A percentile compares a stretch with the other conserved stretches of the same genome.
Conservation (phyloP, 1,140 invertebrate species). For the Galleria mellonella region DNA sequence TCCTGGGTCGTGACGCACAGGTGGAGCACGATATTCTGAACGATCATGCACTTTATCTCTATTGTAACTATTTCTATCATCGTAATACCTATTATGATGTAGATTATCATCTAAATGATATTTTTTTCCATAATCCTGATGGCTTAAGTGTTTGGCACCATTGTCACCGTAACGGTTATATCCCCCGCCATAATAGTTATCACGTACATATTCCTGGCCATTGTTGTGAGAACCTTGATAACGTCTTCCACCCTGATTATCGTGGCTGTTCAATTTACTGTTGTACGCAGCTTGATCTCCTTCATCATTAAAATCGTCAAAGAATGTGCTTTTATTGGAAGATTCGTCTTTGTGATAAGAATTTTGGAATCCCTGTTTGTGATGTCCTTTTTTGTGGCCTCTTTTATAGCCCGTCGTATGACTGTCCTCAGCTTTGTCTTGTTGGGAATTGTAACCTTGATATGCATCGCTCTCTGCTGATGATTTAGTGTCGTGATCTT, state of each 20-base stretch:
- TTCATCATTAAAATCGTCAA: conserved; percentile 77
- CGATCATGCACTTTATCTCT: conserved; percentile 48
- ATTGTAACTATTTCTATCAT: conserved; percentile 53
- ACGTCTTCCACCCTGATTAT: conserved; percentile 63
- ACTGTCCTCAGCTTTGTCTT: conserved; percentile 62
- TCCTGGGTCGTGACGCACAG: conserved; percentile 27
- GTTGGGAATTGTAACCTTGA: conserved; percentile 52
- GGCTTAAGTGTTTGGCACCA: conserved; percentile 58
- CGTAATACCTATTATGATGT: conserved; percentile 60
- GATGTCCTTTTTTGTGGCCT: conserved; percentile 78
- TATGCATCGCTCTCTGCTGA: conserved; percentile 55
- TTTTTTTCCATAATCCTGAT: conserved; percentile 71
- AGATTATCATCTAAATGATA: conserved; percentile 70
- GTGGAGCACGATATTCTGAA: conserved; percentile 39
- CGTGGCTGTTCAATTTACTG: conserved; percentile 62
- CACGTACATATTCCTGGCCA: conserved; percentile 45
- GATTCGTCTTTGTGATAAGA: conserved; percentile 80
- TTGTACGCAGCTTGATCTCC: conserved; percentile 73
- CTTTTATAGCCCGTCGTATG: conserved; percentile 65
- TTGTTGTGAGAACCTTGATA: conserved; percentile 70
- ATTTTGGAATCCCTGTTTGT: conserved; percentile 78
- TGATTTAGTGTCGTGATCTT: conserved; percentile 60
- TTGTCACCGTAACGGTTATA: conserved; percentile 71
- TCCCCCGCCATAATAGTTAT: conserved; percentile 61
- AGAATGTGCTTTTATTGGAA: conserved; percentile 78